Conservation (phyloP, 2,888 invertebrate species). For the Sicus ferrugineus region DNA sequence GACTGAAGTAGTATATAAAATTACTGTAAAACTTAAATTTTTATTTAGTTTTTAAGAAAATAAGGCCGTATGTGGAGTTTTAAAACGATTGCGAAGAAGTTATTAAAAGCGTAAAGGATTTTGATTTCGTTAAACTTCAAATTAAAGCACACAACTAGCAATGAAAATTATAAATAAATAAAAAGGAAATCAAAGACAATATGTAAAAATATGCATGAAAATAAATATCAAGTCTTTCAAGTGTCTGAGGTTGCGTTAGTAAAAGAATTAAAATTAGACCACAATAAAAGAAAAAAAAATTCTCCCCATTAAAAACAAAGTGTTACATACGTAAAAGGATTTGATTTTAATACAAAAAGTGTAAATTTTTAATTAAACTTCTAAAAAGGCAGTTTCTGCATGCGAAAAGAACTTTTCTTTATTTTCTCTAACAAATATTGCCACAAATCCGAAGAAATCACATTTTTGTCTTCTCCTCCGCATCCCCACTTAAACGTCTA, state of each 20-base stretch:
- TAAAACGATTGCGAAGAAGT: background rate
- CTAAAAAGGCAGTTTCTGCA: constrained; percentile 7
- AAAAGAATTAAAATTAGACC: constrained; percentile 11
- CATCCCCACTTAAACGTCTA: background rate
- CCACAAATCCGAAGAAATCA: background rate
- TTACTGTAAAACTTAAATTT: background rate
- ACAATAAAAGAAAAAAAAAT: background rate
- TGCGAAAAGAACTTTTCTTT: constrained; percentile 7
- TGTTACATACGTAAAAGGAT: no score
- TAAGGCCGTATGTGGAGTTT: constrained; percentile 15
- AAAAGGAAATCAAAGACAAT: constrained; percentile 14
- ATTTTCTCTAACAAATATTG: background rate
- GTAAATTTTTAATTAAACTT: background rate
- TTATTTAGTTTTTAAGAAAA: constrained; percentile 14
- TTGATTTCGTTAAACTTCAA: background rate
- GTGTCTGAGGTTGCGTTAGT: constrained; percentile 14
- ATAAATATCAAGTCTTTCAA: constrained; percentile 19
- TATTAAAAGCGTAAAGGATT: background rate
- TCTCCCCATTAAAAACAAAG: background rate
- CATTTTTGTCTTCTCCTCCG: background rate
- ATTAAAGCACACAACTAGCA: background rate
- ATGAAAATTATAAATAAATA: background rate
- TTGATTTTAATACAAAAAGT: background rate
- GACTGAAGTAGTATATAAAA: background rate
- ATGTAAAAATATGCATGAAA: constrained; percentile 7